Evolutionary conservation across 2,888 invertebrate genomes (phyloP).

Genomic region (Molorchus minor): DNA sequence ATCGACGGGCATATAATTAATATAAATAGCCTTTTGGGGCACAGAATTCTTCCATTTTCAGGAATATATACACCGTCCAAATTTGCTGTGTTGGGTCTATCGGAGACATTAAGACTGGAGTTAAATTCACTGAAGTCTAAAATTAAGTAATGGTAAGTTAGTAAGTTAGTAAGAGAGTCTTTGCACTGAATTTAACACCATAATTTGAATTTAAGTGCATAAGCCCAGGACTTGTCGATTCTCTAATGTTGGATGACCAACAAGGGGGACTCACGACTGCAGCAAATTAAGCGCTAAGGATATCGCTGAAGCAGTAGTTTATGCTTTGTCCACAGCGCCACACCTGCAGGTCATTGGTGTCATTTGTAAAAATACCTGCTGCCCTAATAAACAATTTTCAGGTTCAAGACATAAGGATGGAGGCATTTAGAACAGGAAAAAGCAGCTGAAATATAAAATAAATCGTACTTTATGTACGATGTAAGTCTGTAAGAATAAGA

Average conservation of each 20-base stretch:
- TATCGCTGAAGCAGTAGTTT: constrained; percentile 8
- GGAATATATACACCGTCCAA: constrained; percentile 47
- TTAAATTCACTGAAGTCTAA: constrained; percentile 32
- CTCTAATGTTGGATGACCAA: constrained; percentile 30
- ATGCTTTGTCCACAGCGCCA: constrained; percentile 15
- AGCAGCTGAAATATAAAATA: neutral
- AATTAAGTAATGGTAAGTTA: constrained; percentile 43
- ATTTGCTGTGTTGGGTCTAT: constrained; percentile 44
- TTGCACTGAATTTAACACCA: neutral
- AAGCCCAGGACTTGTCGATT: constrained; percentile 45
- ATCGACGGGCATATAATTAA: constrained; percentile 53
- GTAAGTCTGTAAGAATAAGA: too few relatives aligned
- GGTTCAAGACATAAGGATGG: constrained; percentile 6
- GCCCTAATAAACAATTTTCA: neutral
- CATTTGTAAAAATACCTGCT: neutral
- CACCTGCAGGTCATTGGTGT: constrained; percentile 11
- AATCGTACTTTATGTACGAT: too few relatives aligned
- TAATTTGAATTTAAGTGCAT: constrained; percentile 42
- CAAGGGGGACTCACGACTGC: neutral
- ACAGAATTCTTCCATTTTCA: constrained; percentile 44
- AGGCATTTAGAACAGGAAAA: neutral
- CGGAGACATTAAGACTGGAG: constrained; percentile 44
- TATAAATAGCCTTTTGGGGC: constrained; percentile 52
- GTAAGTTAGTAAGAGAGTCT: neutral
- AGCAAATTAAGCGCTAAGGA: constrained; percentile 20